These are phyloP conservation scores for Anarsia innoxiella DNA, from an alignment of 2,888 invertebrate species.

Conservation along the genomic window DNA sequence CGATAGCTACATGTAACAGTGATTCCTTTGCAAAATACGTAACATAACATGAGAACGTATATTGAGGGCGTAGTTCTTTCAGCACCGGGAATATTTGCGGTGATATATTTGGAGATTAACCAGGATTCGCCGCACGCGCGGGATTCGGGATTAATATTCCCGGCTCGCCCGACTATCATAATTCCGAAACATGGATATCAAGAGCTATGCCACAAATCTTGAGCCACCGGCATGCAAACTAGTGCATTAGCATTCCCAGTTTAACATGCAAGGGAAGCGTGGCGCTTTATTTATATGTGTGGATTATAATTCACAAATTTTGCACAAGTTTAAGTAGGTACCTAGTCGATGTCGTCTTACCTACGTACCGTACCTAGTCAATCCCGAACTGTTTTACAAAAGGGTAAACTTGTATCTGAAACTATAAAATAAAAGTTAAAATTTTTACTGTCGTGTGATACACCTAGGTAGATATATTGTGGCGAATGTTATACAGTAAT, in stretches of 20 bases:
- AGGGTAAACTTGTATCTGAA: no score
- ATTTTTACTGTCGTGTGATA: no score
- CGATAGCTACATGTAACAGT: no score
- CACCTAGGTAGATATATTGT: no score
- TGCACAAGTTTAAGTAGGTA: constrained; percentile 2
- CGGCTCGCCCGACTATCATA: constrained; percentile 42
- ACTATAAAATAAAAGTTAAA: no score
- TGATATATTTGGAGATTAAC: constrained; percentile 18
- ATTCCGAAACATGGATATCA: constrained; percentile 49
- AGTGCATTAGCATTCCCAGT: constrained; percentile 25
- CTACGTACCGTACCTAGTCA: no score
- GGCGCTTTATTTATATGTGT: constrained; percentile 8
- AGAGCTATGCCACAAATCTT: constrained; percentile 48
- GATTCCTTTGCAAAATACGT: no score
- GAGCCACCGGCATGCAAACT: constrained; percentile 38
- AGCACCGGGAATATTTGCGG: constrained; percentile 14
- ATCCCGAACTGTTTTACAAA: no score
- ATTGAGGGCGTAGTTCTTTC: constrained; percentile 16
- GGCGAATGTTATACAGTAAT: no score
- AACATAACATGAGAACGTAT: no score
- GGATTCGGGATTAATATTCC: constrained; percentile 50
- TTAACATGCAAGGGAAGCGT: constrained; percentile 11
- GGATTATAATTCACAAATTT: constrained; percentile 4
- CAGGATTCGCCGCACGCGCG: constrained; percentile 25
- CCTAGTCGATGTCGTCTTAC: no score